Conservation (phyloP, 2,888 invertebrate genomes). For the Enchytraeus crypticus region DNA sequence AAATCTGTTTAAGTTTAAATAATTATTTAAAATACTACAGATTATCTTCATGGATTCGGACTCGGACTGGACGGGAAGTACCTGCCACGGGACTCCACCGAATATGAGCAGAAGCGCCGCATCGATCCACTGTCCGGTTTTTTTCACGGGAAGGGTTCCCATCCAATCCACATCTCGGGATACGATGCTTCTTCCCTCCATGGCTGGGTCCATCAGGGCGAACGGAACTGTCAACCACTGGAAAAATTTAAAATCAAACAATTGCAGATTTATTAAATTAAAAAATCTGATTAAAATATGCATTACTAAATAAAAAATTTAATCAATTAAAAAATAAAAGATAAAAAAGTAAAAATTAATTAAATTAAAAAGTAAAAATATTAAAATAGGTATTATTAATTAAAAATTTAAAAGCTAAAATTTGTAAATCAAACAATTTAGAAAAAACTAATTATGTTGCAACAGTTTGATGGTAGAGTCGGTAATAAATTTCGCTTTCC, state of each 20-base stretch:
- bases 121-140: slow-evolving; percentile 55
- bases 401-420: no score
- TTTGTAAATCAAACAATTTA: no score
- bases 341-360: no score
- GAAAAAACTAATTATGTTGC: no score
- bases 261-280: background rate
- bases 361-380: no score
- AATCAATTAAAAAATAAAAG: background rate
- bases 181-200: slow-evolving; percentile 46
- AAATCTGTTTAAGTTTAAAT: no score
- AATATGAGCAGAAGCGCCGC: slow-evolving; percentile 79
- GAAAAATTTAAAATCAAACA: slow-evolving; percentile 24
- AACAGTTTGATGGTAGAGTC: no score
- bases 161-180: slow-evolving; percentile 13
- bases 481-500: no score
- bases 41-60: no score
- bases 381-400: no score
- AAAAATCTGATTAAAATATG: background rate
- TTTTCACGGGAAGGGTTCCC: slow-evolving; percentile 9
- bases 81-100: slow-evolving; percentile 81
- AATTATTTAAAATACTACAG: no score
- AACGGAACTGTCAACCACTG: slow-evolving; percentile 94
- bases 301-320: background rate
- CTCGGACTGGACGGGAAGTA: no score
- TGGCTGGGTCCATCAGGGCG: slow-evolving; percentile 77